Conservation (phyloP, 2,888 invertebrate genomes). For the Macaria notata region DNA sequence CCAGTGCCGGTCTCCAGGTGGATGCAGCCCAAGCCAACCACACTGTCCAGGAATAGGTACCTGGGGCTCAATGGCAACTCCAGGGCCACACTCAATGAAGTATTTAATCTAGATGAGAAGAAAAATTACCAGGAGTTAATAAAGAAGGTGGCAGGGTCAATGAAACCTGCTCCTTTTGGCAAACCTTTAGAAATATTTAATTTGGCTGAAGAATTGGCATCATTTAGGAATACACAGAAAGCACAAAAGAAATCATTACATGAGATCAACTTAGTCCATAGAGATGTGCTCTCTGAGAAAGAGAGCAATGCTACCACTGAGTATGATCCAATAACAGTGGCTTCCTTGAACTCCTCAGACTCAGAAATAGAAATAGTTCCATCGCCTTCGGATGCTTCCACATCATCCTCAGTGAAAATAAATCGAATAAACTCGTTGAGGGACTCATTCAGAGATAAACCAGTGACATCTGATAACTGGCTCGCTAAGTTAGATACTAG, state of each 20-base stretch:
- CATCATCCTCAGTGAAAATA: constrained; percentile 62
- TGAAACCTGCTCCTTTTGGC: constrained; percentile 46
- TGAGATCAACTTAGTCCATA: constrained; percentile 62
- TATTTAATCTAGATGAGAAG: constrained; percentile 82
- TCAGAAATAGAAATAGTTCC: constrained; percentile 70
- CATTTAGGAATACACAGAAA: constrained; percentile 59
- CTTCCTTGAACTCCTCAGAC: constrained; percentile 73
- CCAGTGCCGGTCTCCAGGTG: constrained; percentile 58
- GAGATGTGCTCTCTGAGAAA: constrained; percentile 49
- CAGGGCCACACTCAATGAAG: constrained; percentile 68
- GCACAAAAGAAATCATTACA: constrained; percentile 62
- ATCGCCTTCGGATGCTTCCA: constrained; percentile 69
- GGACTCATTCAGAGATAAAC: constrained; percentile 77
- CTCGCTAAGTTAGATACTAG: constrained; percentile 72
- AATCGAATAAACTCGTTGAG: constrained; percentile 81
- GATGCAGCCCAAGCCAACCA: constrained; percentile 58
- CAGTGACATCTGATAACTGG: constrained; percentile 79
- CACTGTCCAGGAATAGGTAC: constrained; percentile 55
- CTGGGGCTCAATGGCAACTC: constrained; percentile 59
- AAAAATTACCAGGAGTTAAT: constrained; percentile 80
- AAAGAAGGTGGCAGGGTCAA: constrained; percentile 56
- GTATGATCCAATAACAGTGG: constrained; percentile 71
- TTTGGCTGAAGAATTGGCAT: constrained; percentile 61
- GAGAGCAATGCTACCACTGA: constrained; percentile 56
- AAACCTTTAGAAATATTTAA: constrained; percentile 58